Evolutionary conservation across 1,140 invertebrate genomes (phyloP), one percentile per base, ranked within the genome.

Genomic region (Aphelenchoides fujianensis): DNA sequence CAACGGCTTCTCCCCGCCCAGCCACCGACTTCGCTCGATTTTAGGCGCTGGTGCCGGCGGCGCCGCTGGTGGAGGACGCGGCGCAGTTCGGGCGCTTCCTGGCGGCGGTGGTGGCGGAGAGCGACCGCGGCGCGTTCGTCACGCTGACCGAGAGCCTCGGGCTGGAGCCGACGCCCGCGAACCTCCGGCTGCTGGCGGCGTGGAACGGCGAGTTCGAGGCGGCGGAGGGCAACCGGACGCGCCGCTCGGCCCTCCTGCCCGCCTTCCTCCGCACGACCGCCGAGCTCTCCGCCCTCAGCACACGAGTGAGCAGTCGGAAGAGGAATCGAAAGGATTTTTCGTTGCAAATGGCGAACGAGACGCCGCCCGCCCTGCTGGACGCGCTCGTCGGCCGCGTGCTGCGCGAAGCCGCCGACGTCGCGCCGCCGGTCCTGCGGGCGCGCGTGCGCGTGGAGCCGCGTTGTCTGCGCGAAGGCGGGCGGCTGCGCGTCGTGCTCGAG

Each of bases 41-140:
- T 61, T 61, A 61, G 59, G 36, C 30, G n/a, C 2, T 61, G n/a
- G 27, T 61, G 1, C 59, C 59, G n/a, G 31, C 59, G 2, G n/a
- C n/a, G 19, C n/a, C 59, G 27, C 19, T 16, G n/a, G n/a, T 28
- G 16, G n/a, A 28, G 36, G 31, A n/a, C n/a, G 16, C 19, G 16
- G 36, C n/a, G 31, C 30, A n/a, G 59, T 61, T 61, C 36, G 27
- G 31, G 0, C n/a, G 31, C n/a, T 61, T 61, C 30, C 30, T 61
- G 1, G 36, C n/a, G 31, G 36, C 59, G 16, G 31, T 61, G 19
- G 2, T 61, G 16, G 36, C 28, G 31, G 59, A 28, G 36, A 30
- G 27, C 2, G 27, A 28, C 36, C 31, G 31, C 2, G n/a, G 31
- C 19, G 59, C n/a, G 31, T 61, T 30, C 30, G n/a, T 61, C 16